Evolutionary conservation across 2,888 invertebrate genomes (phyloP).

Genomic region (Meandrusa payeni): DNA sequence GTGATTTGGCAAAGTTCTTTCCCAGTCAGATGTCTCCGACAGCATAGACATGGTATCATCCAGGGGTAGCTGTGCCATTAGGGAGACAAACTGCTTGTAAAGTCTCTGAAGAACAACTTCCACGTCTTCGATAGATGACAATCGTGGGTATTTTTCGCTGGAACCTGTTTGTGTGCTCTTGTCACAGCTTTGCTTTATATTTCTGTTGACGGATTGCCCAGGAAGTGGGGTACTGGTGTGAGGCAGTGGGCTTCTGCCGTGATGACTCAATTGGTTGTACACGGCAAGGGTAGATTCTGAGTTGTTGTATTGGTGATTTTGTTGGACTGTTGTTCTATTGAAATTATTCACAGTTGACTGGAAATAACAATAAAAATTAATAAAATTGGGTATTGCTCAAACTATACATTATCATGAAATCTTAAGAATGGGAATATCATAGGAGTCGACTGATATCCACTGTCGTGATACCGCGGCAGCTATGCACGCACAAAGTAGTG

Average conservation of each 20-base stretch:
- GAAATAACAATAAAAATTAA: slow-evolving; percentile 9
- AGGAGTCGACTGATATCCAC: too few relatives aligned
- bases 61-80: slow-evolving; percentile 34
- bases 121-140: slow-evolving; percentile 41
- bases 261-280: slow-evolving; percentile 22
- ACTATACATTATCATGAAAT: too few relatives aligned
- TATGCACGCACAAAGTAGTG: too few relatives aligned
- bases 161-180: slow-evolving; percentile 51
- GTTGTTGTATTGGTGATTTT: slow-evolving; percentile 22
- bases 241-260: slow-evolving; percentile 33
- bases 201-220: slow-evolving; percentile 25
- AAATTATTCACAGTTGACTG: slow-evolving; percentile 27
- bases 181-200: slow-evolving; percentile 37
- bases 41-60: slow-evolving; percentile 24
- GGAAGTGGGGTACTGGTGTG: slow-evolving; percentile 47
- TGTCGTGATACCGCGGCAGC: too few relatives aligned
- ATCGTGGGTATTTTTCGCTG: slow-evolving; percentile 26
- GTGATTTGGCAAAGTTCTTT: slow-evolving; percentile 2
- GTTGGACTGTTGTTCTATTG: slow-evolving; percentile 25
- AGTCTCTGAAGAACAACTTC: slow-evolving; percentile 40
- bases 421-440: too few relatives aligned
- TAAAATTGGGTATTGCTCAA: too few relatives aligned
- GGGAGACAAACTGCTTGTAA: slow-evolving; percentile 38
- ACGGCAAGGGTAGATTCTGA: slow-evolving; percentile 19
- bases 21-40: slow-evolving; percentile 23